A percentile compares a stretch with the other conserved stretches of the same genome.
phyloP scores from a whole-genome alignment of 2,113 vertebrate genomes.

The Pterophyllum scalare region DNA sequence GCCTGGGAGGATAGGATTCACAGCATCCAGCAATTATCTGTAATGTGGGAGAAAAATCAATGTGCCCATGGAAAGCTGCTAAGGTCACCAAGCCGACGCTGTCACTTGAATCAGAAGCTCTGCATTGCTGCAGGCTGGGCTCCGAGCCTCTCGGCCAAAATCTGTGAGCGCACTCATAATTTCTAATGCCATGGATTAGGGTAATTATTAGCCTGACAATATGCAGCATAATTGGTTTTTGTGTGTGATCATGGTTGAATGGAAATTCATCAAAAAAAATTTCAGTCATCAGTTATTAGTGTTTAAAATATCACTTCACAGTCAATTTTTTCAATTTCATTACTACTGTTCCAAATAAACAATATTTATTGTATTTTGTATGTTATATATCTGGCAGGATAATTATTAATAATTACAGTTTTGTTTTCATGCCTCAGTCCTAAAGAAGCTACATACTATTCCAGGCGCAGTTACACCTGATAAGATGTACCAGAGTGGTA shows the following conservation, averaged over 20 bases:
- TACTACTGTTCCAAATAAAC: not conserved
- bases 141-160: slow-evolving; percentile 39
- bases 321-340: slow-evolving; percentile 3
- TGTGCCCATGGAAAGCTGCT: slow-evolving; percentile 81
- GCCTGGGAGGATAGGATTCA: slow-evolving; percentile 88
- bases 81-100: slow-evolving; percentile 81
- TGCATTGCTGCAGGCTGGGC: slow-evolving; percentile 50
- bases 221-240: slow-evolving; percentile 57
- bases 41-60: slow-evolving; percentile 90
- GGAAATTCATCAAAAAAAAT: not conserved
- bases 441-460: not conserved
- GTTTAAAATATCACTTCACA: not conserved
- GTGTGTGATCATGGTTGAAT: slow-evolving; percentile 26
- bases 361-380: not conserved
- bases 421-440: not conserved
- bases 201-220: slow-evolving; percentile 44
- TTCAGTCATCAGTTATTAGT: slow-evolving; percentile 5
- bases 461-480: not conserved
- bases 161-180: slow-evolving; percentile 45
- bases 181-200: slow-evolving; percentile 45
- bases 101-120: slow-evolving; percentile 64
- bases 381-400: not conserved
- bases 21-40: slow-evolving; percentile 88
- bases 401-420: not conserved
- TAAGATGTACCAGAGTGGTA: not conserved